These are phyloP conservation scores for Gopherus evgoodei DNA, from an alignment of 2,113 vertebrate genomes.

Conservation along the genomic window DNA sequence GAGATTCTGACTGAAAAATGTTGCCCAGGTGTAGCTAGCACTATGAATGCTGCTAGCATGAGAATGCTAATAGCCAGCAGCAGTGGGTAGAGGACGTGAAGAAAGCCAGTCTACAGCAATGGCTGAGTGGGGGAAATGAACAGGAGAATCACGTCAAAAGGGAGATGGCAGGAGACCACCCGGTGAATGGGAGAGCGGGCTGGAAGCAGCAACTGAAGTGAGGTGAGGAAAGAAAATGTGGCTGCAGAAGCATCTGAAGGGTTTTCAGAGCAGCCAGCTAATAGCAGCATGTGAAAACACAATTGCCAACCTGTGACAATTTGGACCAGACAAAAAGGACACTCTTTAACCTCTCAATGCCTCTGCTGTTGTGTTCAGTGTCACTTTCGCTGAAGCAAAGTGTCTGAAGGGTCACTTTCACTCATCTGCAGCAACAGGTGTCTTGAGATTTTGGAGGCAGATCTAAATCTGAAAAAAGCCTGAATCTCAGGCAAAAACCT, in stretches of 20 bases:
- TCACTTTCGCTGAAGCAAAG: slow-evolving; percentile 58
- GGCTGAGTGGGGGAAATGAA: neutral
- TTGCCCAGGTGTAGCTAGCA: neutral
- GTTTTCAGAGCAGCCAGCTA: neutral
- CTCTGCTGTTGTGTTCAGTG: slow-evolving; percentile 37
- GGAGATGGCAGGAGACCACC: too few species aligned
- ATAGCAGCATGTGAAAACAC: neutral
- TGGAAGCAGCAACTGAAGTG: neutral
- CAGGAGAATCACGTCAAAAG: too few species aligned
- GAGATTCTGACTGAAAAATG: neutral
- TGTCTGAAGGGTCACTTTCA: slow-evolving; percentile 31
- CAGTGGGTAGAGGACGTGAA: neutral
- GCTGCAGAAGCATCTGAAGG: neutral
- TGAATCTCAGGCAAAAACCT: slow-evolving; percentile 9
- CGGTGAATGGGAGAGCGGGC: neutral
- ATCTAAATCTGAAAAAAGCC: slow-evolving; percentile 25
- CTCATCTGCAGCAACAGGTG: slow-evolving; percentile 1
- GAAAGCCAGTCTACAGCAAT: neutral
- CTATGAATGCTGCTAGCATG: accelerated
- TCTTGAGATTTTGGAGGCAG: slow-evolving; percentile 43
- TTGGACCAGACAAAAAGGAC: neutral
- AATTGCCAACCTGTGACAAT: neutral
- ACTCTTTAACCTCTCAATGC: slow-evolving; percentile 8
- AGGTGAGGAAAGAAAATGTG: neutral
- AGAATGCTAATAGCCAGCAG: accelerated